Evolutionary conservation across 2,797 vertebrate species (phyloP), one percentile per base, ranked within the genome.

Genomic region (Muraenolepis orangiensis): DNA sequence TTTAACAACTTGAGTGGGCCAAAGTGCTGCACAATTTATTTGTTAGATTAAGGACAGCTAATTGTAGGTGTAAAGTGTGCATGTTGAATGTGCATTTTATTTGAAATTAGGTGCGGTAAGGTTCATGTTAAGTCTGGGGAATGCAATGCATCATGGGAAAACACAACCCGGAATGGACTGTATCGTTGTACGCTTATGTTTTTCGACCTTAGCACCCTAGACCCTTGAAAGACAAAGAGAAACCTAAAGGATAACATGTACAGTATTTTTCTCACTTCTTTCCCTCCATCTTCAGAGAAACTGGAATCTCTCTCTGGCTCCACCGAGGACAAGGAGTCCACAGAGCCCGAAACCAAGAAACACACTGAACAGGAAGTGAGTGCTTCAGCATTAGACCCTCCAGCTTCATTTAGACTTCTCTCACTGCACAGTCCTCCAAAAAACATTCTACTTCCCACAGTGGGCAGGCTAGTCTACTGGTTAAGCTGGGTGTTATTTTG

Each of bases 301-400:
- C 76, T 72, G 0, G 98, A 97, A 67, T 75, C 77, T 14, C 93
- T 92, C 1, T 76, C 91, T 1, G 93, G 91, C 29, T 77, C 87
- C 20, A 72, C 88, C 16, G 97, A 98, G 61, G 97, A 99, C 69
- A 98, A 95, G 80, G 96, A 97, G 1, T 76, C 31, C 0, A 34
- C 80, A n/a, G 92, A 95, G 32, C 94, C 90, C 78, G 96, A 95
- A 64, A n/a, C 75, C 82, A 93, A 92, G 87, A 96, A 93, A 71
- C 72, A 72, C 0, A 57, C 86, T 0, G 96, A 97, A 61, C 87
- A 87, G 72, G 96, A 96, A 91, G 97, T 97, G 81, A 83, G 88
- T 87, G 20, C 0, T 26, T 36, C 66, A 69, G 14, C 23, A 4
- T 5, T 66, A 40, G 28, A 61, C 70, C 71, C 70, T 74, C 78